phyloP scores from a whole-genome alignment of 2,888 invertebrate genomes.

The Andrena bucephala region DNA sequence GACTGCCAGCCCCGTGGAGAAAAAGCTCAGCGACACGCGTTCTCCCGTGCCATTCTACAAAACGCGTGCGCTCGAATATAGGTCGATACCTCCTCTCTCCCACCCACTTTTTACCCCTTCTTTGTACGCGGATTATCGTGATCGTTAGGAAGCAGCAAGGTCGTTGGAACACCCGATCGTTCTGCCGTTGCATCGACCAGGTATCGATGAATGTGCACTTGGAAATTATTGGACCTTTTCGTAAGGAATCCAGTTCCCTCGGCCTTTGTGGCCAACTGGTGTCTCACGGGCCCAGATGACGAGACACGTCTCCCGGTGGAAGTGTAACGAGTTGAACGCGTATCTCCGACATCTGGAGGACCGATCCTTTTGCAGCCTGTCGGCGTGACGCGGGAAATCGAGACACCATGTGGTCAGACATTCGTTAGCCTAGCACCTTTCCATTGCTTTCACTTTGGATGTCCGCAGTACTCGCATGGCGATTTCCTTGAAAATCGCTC shows the following conservation, averaged over 20 bases:
- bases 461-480: neutral
- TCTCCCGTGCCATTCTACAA: neutral
- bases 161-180: neutral
- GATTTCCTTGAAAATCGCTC: neutral
- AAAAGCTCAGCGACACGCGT: conserved; percentile 34
- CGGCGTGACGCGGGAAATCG: conserved; percentile 35
- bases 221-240: neutral
- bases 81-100: neutral
- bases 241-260: neutral
- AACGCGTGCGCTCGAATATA: conserved; percentile 1
- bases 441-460: neutral
- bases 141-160: too few relatives aligned
- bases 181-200: neutral
- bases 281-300: conserved; percentile 41
- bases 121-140: too few relatives aligned
- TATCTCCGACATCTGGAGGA: conserved; percentile 53
- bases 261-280: conserved; percentile 40
- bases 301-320: conserved; percentile 16
- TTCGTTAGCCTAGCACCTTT: conserved; percentile 10
- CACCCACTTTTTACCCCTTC: neutral
- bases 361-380: conserved; percentile 27
- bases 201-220: neutral
- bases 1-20: conserved; percentile 29
- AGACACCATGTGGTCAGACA: conserved; percentile 43
- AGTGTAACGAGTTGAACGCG: conserved; percentile 48